These are phyloP conservation scores for Kuschelorhynchus macadamiae DNA, from an alignment of 2,888 invertebrate species.

Conservation along the genomic window DNA sequence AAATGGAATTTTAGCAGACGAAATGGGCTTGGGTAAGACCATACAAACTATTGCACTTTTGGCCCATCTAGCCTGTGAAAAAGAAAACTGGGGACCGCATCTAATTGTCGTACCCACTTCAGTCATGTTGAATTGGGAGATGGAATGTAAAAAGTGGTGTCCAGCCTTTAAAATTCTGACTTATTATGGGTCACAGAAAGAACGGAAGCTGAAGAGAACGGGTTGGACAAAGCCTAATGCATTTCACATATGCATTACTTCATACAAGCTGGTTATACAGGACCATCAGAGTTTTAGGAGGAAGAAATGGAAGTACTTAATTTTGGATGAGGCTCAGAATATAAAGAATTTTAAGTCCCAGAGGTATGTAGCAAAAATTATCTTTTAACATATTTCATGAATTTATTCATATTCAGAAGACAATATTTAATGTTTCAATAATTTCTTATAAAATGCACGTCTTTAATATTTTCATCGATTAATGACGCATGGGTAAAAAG, in stretches of 20 bases:
- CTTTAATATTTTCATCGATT: too few species aligned
- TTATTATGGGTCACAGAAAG: conserved; percentile 97
- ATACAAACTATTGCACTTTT: conserved; percentile 96
- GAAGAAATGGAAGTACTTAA: conserved; percentile 98
- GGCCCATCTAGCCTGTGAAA: conserved; percentile 94
- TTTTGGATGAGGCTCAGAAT: conserved; percentile 98
- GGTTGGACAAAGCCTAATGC: conserved; percentile 99
- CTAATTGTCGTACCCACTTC: conserved; percentile 98
- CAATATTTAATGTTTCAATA: too few species aligned
- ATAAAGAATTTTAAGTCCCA: conserved; percentile 99
- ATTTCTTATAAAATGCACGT: too few species aligned
- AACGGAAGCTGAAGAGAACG: conserved; percentile 86
- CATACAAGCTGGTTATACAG: conserved; percentile 97
- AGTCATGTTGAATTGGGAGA: conserved; percentile 99
- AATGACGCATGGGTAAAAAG: too few species aligned
- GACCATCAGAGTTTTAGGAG: conserved; percentile 98
- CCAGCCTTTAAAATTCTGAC: conserved; percentile 99
- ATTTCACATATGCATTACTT: conserved; percentile 98
- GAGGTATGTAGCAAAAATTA: conserved; percentile 66
- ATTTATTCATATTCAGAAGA: too few species aligned
- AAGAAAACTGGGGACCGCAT: conserved; percentile 97
- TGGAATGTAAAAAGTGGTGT: conserved; percentile 99
- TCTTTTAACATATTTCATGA: neutral
- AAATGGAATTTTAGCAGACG: conserved; percentile 96
- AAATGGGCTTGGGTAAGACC: conserved; percentile 98